Evolutionary conservation across 2,888 invertebrate genomes (phyloP), one percentile per base, ranked within the genome.

Genomic region (Adelphocoris suturalis): DNA sequence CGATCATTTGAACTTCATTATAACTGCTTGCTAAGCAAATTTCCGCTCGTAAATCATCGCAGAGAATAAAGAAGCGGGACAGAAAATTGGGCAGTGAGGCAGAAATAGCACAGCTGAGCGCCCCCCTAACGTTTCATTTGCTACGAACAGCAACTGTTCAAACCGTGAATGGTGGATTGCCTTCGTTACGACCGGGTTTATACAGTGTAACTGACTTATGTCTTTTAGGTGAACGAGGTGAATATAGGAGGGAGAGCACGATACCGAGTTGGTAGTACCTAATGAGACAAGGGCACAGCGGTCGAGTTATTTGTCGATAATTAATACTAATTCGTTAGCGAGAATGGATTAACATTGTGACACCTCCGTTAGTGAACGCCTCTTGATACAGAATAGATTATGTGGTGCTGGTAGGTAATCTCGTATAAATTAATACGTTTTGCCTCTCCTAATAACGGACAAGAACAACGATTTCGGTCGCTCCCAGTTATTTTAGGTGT

Each of bases 121-220:
- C 61, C 19, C 61, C 16, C 16, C 19, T n/a, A 61, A 61, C 19
- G 61, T 61, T 61, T 61, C 61, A 61, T 61, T 61, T 61, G 61
- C 61, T 19, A 9, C 61, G n/a, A 19, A 61, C 16, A 61, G 61
- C 19, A 61, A 61, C 61, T 61, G 61, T 61, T 61, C 61, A 61
- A 61, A 61, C 61, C 61, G 61, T 61, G 61, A 61, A 61, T 61
- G 57, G 61, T 61, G n/a, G 61, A 61, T 61, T 61, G 61, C 61
- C 61, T 61, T 61, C 61, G 61, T 61, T 61, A 19, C 61, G 61
- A 52, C 61, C 0, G 61, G 19, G 61, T 61, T 61, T 61, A 61
- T 9, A 19, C 61, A 9, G 61, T 19, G 19, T 61, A 61, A 61
- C 61, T 61, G 61, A 61, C 61, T 61, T 61, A 61, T n/a, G 61